These are phyloP conservation scores for Arizona elegans DNA, from an alignment of 2,113 vertebrate species.

Conservation along the genomic window DNA sequence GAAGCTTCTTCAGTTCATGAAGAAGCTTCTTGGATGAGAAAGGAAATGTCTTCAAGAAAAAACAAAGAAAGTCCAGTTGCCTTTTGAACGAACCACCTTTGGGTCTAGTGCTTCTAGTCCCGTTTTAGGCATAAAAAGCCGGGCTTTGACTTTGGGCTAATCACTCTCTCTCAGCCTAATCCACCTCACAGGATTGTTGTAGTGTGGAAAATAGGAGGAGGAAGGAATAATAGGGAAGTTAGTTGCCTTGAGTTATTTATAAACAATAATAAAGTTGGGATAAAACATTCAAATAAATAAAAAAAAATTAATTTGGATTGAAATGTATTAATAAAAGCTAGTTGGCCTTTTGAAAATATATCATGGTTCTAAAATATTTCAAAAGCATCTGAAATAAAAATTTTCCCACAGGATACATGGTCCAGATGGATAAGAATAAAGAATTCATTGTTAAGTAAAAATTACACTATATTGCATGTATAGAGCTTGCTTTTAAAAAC, in stretches of 20 bases:
- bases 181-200: background rate
- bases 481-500: background rate
- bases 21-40: background rate
- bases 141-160: background rate
- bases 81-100: background rate
- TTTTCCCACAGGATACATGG: background rate
- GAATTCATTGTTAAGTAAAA: background rate
- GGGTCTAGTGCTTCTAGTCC: background rate
- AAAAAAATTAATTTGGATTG: background rate
- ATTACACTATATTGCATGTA: background rate
- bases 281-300: background rate
- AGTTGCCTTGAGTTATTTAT: background rate
- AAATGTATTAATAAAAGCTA: background rate
- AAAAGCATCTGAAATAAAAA: background rate
- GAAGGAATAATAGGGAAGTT: background rate
- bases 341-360: background rate
- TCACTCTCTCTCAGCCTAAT: background rate
- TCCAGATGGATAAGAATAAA: background rate
- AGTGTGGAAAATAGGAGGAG: background rate
- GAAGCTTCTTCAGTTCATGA: background rate
- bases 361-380: background rate
- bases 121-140: background rate
- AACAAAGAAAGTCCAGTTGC: background rate
- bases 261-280: background rate
- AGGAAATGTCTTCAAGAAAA: background rate